Evolutionary conservation across 2,113 vertebrate genomes (phyloP).

Genomic region (Paradisaea rubra): DNA sequence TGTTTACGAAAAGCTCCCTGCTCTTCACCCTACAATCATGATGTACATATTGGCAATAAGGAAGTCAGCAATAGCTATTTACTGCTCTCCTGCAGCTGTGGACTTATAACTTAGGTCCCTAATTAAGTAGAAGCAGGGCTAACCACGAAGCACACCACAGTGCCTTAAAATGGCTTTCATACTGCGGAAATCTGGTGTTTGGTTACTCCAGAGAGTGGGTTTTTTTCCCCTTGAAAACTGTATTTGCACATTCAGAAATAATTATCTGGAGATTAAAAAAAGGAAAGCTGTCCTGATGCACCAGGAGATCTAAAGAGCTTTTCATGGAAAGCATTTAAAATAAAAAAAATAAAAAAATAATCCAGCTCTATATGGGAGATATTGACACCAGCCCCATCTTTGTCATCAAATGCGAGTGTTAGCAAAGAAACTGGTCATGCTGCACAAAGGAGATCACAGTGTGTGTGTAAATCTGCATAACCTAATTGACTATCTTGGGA

Average conservation of each 20-base stretch:
- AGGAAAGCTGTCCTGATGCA: not conserved
- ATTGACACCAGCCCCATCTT: slow-evolving; percentile 30
- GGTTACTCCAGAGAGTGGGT: slow-evolving; percentile 32
- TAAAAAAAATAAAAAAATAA: not conserved
- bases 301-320: slow-evolving; percentile 10
- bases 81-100: slow-evolving; percentile 58
- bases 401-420: not conserved
- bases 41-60: slow-evolving; percentile 55
- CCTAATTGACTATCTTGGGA: slow-evolving; percentile 28
- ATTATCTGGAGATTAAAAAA: slow-evolving; percentile 37
- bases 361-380: not conserved
- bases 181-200: slow-evolving; percentile 49
- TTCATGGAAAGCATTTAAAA: slow-evolving; percentile 1
- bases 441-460: slow-evolving; percentile 34
- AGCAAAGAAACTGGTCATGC: slow-evolving; percentile 8
- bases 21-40: slow-evolving; percentile 59
- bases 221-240: slow-evolving; percentile 3
- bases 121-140: slow-evolving; percentile 64
- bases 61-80: slow-evolving; percentile 65
- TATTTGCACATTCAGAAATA: slow-evolving; percentile 39
- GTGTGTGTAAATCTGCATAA: slow-evolving; percentile 48
- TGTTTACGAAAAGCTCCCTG: slow-evolving; percentile 31
- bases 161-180: slow-evolving; percentile 56
- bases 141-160: slow-evolving; percentile 45
- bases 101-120: slow-evolving; percentile 52